Evolutionary conservation across 2,888 invertebrate species (phyloP).

Genomic region (Rhogogaster chlorosoma): DNA sequence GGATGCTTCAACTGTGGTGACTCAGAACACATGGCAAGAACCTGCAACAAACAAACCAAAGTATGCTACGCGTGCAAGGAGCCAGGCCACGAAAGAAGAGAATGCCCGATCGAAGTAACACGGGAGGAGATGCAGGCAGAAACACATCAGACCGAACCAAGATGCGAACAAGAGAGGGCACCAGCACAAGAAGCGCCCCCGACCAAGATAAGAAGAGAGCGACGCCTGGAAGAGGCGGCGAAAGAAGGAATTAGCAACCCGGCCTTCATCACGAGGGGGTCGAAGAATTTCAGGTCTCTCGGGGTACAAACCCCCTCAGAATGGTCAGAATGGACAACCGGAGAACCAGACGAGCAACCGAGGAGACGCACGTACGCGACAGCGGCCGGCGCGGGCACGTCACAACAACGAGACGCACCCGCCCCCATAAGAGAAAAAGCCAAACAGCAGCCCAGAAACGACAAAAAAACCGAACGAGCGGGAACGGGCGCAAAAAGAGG

Average conservation of each 20-base stretch:
- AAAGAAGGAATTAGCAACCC: background rate
- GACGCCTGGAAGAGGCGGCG: background rate
- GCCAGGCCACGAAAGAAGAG: background rate
- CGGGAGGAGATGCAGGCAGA: background rate
- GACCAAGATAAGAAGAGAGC: background rate
- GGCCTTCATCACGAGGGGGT: background rate
- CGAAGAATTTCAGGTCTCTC: background rate
- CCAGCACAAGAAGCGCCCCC: background rate
- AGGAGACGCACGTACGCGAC: background rate
- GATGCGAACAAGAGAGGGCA: background rate
- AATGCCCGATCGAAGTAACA: background rate
- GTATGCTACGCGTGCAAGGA: background rate
- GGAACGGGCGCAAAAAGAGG: background rate
- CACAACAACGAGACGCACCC: background rate
- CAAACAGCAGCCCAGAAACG: background rate
- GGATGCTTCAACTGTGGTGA: background rate
- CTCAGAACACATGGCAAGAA: background rate
- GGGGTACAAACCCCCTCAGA: background rate
- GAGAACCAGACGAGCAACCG: background rate
- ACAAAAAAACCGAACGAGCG: background rate
- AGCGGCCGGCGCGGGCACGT: background rate
- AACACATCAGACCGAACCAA: background rate
- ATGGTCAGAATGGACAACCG: background rate
- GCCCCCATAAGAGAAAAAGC: background rate
- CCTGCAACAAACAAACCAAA: background rate